Evolutionary conservation across 2,797 vertebrate species (phyloP), one percentile per base, ranked within the genome.

Genomic region (Rhadinocentrus ornatus): DNA sequence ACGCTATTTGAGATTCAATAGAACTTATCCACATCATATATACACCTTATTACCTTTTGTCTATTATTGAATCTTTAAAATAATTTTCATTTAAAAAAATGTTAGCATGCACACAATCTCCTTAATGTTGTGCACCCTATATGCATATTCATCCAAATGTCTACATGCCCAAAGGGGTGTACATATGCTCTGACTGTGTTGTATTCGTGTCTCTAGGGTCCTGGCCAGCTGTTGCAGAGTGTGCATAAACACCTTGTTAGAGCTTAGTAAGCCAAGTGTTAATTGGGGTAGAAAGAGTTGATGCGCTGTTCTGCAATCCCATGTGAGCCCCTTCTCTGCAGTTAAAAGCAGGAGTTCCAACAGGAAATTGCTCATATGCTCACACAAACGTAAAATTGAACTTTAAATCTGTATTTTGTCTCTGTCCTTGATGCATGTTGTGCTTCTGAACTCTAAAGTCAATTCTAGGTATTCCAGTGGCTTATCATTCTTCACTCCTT

Each of bases 161-260:
- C 71, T 83, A 66, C 54, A 35, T 50, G 57, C 78, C 87, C 85
- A 75, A 29, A 61, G 79, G 82, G 78, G 60, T 69, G 66, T 57
- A 58, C 35, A 48, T 78, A 77, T 62, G 60, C 73, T 81, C 80
- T 26, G 69, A 60, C 55, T 72, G 61, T 62, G 22, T 13, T 57
- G 58, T 24, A 24, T 66, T 59, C 48, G 62, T 68, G 77, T 64
- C 82, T 66, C 16, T 48, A 79, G 83, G 84, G 70, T 58, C 80
- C 70, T 16, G 57, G 75, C 76, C 93, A 93, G 93, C 91, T 94
- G 92, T 91, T 88, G 83, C 69, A 80, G 73, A 65, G 76, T 52
- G 76, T 88, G 82, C 87, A 88, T 92, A 91, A 93, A 93, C 93
- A 94, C 92, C 91, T 93, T 91, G 90, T 91, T 93, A 93, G 89